Evolutionary conservation across 2,797 vertebrate species (phyloP), one percentile per base, ranked within the genome.

Genomic region (Peromyscus nudipes): DNA sequence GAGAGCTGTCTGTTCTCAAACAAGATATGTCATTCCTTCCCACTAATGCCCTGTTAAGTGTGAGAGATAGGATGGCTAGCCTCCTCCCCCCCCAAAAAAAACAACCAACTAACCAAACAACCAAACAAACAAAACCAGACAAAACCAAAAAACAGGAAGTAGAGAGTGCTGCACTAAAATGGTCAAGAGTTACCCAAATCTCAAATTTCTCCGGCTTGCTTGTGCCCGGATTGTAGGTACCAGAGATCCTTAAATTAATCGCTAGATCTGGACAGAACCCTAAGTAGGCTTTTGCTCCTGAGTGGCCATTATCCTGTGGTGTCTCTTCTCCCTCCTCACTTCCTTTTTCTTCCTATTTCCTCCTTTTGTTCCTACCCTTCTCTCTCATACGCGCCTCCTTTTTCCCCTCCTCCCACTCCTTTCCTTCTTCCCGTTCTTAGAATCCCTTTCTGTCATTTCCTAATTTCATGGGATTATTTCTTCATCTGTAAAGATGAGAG

Each of bases 401-500:
- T 40, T 62, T 52, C 75, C 21, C 6, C 49, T 49, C 34, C 12
- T 76, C 90, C 23, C 4, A 14, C 21, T 65, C 27, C 9, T 76
- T 49, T 21, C 12, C 17, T 71, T 23, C 52, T 25, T 94, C 27
- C 76, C 79, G 60, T 76, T 2, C 37, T 89, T 71, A 55, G 49
- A 67, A 14, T 67, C 19, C 40, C 43, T 88, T 71, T 60, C 57
- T 87, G 55, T 31, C 67, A 87, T 82, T 84, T 79, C 3, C 19
- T 64, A 81, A 67, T 2, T 14, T 73, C n/a, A 73, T 25, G 46
- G 27, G 13, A 29, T 69, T n/a, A 55, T 84, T 89, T 94, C 5
- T 4, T 93, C 27, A 81, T 92, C 67, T 91, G 94, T 76, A 52
- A 57, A 92, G 85, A 75, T 23, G 76, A 43, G n/a, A 81, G 7